phyloP scores from a whole-genome alignment of 2,113 vertebrate species.

The Periophthalmus modestus region DNA sequence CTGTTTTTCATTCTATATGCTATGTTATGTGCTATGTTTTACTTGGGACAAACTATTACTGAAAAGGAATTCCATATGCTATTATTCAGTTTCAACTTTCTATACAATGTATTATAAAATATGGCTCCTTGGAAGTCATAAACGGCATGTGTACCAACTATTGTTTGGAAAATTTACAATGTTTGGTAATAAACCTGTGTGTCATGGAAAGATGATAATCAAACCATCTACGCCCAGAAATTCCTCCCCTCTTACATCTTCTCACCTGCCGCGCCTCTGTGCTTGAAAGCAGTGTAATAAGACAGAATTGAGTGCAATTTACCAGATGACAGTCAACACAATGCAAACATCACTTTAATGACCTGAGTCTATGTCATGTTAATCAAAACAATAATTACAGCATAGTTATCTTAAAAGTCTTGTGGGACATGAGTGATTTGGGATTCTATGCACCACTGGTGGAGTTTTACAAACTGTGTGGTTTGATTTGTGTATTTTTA shows the following conservation, averaged over 20 bases:
- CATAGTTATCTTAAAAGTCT: slow-evolving; percentile 4
- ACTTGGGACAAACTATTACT: not conserved
- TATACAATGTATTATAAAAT: too few relatives aligned
- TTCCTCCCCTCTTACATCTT: slow-evolving; percentile 49
- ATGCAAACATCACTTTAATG: slow-evolving; percentile 6
- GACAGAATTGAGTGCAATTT: slow-evolving; percentile 38
- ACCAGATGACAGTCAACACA: slow-evolving; percentile 36
- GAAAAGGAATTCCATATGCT: not conserved
- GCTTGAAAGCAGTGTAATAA: slow-evolving; percentile 21
- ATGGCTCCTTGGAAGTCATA: not conserved
- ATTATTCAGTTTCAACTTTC: not conserved
- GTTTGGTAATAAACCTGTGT: slow-evolving; percentile 13
- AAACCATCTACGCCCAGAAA: slow-evolving; percentile 25
- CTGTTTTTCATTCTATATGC: too few relatives aligned
- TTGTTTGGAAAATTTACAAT: slow-evolving; percentile 11
- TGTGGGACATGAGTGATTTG: slow-evolving; percentile 15
- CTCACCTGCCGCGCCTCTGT: slow-evolving; percentile 34
- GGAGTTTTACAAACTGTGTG: not conserved
- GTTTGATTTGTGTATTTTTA: not conserved
- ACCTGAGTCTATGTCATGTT: slow-evolving; percentile 9
- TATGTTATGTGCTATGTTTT: not conserved
- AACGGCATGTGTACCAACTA: not conserved
- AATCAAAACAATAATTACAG: slow-evolving; percentile 40
- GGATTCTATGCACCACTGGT: slow-evolving; percentile 10
- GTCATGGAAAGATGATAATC: slow-evolving; percentile 29